phyloP scores from a whole-genome alignment of 2,888 invertebrate genomes.

The Sinhomidia bicolor region DNA sequence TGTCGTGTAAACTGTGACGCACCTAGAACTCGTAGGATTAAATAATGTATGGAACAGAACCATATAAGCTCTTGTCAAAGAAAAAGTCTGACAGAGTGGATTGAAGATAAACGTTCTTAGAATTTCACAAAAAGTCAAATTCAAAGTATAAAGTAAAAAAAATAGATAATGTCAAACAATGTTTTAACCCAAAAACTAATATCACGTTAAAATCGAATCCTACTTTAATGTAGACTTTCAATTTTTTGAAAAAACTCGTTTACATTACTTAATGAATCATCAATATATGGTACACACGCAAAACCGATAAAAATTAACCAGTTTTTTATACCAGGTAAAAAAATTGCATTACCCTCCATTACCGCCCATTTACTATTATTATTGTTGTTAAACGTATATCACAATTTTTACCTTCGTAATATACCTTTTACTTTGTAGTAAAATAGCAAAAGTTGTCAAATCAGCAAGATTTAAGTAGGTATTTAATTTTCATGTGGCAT shows the following conservation, averaged over 20 bases:
- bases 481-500: not conserved
- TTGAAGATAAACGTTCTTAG: no score
- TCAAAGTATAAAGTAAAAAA: not conserved
- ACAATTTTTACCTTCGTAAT: not conserved
- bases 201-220: not conserved
- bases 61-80: no score
- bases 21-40: no score
- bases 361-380: not conserved
- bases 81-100: no score
- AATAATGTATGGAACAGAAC: no score
- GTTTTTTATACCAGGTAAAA: not conserved
- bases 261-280: not conserved
- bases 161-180: no score
- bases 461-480: not conserved
- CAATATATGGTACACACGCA: not conserved
- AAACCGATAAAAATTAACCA: not conserved
- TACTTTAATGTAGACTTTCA: conserved; percentile 20
- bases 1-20: not conserved
- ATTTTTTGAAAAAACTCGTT: conserved; percentile 35
- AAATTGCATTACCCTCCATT: not conserved
- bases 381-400: not conserved
- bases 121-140: no score
- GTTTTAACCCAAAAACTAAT: no score
- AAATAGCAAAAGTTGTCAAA: not conserved
- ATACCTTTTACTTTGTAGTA: not conserved